Base-by-base conservation (phyloP, 2,888 invertebrate species). In the Emesis furor region DNA sequence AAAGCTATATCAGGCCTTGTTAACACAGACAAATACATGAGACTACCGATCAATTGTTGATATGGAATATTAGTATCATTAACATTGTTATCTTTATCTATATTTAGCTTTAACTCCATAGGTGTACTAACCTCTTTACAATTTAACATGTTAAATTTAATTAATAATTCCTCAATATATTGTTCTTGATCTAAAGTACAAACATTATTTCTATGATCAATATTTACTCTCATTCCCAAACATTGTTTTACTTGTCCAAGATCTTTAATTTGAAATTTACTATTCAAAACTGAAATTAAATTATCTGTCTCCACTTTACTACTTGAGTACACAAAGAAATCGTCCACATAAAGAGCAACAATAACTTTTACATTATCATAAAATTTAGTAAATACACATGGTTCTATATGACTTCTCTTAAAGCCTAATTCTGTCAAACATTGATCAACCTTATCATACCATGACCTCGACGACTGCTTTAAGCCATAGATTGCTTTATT, bases 271-370 rank as follows among this genome's bases (percentile, higher is more conserved):
- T 80, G 62, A 76, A 80, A 80, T 32, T 80, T 76, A 73, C 62
- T 62, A 37, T 67, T 80, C 72, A 80, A 80, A 24, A 80, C 73
- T 35, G 72, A 71, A 67, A 80, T 80, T 76, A 80, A 76, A 14
- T 79, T 68, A 62, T 82, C 79, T 73, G 76, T 76, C 59, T 76
- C 79, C 14, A 39, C 32, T 72, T 76, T 30, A 75, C 39, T 39
- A 74, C 74, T 72, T 4, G 78, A 76, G 59, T 68, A 81, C n/a
- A 81, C 39, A 79, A 73, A 82, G 30, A 82, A 79, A 76, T 78
- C 82, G 67, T 79, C 76, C 14, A 76, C 76, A 76, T 76, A 80
- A 12, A 76, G 42, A 4, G 80, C 37, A 35, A 35, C 35, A 35
- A 35, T 35, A 35, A 35, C 35, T 35, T 35, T 35, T 35, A 35